Evolutionary conservation across 2,888 invertebrate genomes (phyloP), one percentile per base, ranked within the genome.

Genomic region (Scaptomyza reducta): DNA sequence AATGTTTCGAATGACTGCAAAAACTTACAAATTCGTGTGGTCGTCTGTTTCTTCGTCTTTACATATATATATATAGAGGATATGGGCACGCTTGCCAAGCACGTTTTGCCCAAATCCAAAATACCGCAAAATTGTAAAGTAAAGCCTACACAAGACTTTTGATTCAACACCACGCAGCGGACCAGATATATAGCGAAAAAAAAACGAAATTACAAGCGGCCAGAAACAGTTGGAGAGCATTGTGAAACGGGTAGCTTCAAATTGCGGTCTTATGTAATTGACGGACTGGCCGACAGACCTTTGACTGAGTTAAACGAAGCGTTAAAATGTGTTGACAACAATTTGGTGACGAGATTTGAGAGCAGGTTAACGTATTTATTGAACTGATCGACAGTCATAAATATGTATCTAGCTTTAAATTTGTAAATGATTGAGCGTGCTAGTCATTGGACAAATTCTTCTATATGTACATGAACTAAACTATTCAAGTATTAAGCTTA

Each of bases 41-140:
- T 47, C 3, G 25, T 54, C 10, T 13, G n/a, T 42, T 33, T 33
- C 9, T 9, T 18, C 14, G 4, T 27, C 14, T 57, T 13, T 16
- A 4, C 7, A 27, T 7, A 7, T 27, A 5, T 9, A 40, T 54
- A 49, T 45, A 35, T 70, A 55, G 40, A 55, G 40, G 44, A 53
- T 53, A 57, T 60, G 56, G 71, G 59, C 74, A 77, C 70, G 83
- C 70, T 82, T 73, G 88, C 86, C 83, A 82, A 82, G 88, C 83
- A 83, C 86, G 88, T 83, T 85, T 77, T 56, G 69, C 51, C 14
- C 22, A 62, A 55, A 57, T 47, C 42, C 16, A 49, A 67, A 68
- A 70, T 60, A 25, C 38, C 25, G 54, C 60, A 47, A 46, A 76
- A 55, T 46, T 58, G 55, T 72, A 58, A 60, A 65, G 22, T 58